Evolutionary conservation across 2,888 invertebrate species (phyloP).

Genomic region (Atherix ibis): DNA sequence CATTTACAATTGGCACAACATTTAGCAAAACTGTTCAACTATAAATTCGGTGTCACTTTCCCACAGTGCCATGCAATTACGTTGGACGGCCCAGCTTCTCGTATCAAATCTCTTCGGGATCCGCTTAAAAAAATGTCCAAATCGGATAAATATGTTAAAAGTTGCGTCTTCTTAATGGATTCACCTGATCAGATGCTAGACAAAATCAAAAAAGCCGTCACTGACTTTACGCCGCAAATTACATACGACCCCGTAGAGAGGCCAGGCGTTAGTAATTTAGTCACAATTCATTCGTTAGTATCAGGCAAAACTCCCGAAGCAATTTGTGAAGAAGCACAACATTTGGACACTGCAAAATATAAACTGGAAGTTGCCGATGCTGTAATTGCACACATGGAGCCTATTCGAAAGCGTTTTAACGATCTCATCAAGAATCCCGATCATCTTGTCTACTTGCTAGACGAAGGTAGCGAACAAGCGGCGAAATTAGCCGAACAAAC

Average conservation of each 20-base stretch:
- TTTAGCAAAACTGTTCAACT: conserved; percentile 66
- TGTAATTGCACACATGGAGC: conserved; percentile 50
- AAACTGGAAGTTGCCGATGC: conserved; percentile 57
- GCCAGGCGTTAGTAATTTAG: conserved; percentile 81
- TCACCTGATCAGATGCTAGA: conserved; percentile 46
- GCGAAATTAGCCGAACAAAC: conserved; percentile 42
- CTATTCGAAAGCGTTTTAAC: conserved; percentile 46
- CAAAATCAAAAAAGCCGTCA: conserved; percentile 76
- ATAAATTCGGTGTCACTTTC: conserved; percentile 59
- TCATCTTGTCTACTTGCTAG: conserved; percentile 46
- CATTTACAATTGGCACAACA: conserved; percentile 72
- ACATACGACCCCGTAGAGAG: conserved; percentile 62
- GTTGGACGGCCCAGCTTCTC: conserved; percentile 37
- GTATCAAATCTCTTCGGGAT: conserved; percentile 69
- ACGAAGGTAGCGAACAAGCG: conserved; percentile 48
- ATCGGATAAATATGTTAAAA: conserved; percentile 64
- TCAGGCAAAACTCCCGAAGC: conserved; percentile 48
- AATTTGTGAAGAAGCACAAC: conserved; percentile 47
- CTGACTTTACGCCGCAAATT: conserved; percentile 74
- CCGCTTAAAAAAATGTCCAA: conserved; percentile 96
- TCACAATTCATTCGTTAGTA: conserved; percentile 65
- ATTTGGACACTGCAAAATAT: conserved; percentile 60
- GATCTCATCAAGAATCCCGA: conserved; percentile 41
- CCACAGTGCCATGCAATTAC: conserved; percentile 55
- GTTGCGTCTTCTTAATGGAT: conserved; percentile 69